These are phyloP conservation scores for Harlomillsia oculata DNA, from an alignment of 1,140 invertebrate species.

Conservation along the genomic window DNA sequence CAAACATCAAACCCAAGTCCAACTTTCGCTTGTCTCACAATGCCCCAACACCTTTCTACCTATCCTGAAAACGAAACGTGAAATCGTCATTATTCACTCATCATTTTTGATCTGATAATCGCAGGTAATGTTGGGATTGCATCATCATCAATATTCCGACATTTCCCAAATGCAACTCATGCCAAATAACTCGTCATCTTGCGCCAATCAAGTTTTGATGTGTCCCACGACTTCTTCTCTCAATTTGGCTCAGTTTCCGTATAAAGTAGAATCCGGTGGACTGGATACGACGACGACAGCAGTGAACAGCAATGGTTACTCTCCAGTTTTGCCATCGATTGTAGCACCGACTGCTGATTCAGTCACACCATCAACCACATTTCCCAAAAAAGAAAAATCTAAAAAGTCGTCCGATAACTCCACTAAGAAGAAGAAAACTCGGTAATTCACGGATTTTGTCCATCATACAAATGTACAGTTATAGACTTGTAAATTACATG, in stretches of 20 bases:
- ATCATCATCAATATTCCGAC: conserved; percentile 29
- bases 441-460: conserved; percentile 45
- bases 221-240: conserved; percentile 23
- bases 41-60: too few relatives aligned
- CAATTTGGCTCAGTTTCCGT: conserved; percentile 28
- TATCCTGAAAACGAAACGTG: too few relatives aligned
- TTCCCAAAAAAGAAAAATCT: conserved; percentile 34
- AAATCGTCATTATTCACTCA: too few relatives aligned
- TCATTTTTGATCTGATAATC: too few relatives aligned
- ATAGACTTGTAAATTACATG: background rate
- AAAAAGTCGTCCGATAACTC: conserved; percentile 78
- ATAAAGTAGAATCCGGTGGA: conserved; percentile 17
- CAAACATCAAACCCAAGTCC: too few relatives aligned
- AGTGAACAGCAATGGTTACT: conserved; percentile 11
- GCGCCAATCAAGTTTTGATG: conserved; percentile 13
- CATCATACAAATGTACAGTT: background rate
- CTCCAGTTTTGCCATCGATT: background rate
- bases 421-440: conserved; percentile 87
- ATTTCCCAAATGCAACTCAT: conserved; percentile 25
- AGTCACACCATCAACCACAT: background rate
- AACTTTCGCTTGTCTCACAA: too few relatives aligned
- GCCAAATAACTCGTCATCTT: background rate
- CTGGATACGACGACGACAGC: background rate
- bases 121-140: conserved; percentile 32
- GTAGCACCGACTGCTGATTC: background rate